Conservation (phyloP, 1,140 invertebrate species). For the Oscheius sp. region DNA sequence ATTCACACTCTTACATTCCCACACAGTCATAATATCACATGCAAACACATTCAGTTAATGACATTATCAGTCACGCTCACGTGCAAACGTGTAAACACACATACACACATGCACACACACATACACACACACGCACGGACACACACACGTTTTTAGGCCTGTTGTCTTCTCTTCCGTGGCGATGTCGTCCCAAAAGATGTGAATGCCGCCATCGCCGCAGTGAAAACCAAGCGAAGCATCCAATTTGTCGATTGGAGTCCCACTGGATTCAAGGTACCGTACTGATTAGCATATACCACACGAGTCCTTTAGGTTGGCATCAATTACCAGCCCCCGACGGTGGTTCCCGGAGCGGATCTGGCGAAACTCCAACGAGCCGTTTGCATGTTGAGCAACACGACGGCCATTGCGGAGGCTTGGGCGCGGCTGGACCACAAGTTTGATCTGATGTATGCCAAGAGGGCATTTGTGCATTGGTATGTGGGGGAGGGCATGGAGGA, state of each 20-base stretch:
- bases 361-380: constrained; percentile 62
- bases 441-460: constrained; percentile 73
- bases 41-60: not conserved
- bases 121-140: no score
- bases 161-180: constrained; percentile 64
- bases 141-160: constrained; percentile 43
- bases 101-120: no score
- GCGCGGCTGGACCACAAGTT: constrained; percentile 71
- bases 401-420: constrained; percentile 71
- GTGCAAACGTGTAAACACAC: no score
- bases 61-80: not conserved
- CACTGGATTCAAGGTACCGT: constrained; percentile 61
- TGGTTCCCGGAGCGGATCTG: constrained; percentile 58
- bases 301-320: constrained; percentile 47
- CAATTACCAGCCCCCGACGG: constrained; percentile 57
- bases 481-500: constrained; percentile 74
- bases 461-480: constrained; percentile 77
- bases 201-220: constrained; percentile 61
- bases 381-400: constrained; percentile 77
- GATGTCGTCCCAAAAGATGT: constrained; percentile 66
- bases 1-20: no score
- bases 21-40: no score
- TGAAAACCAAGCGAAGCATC: constrained; percentile 64
- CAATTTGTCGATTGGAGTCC: constrained; percentile 66
- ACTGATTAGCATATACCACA: not conserved